Percentiles rank a stretch among this genome's conserved stretches.
Conservation (phyloP, 1,140 invertebrate genomes). For the Zaprionus taronus region DNA sequence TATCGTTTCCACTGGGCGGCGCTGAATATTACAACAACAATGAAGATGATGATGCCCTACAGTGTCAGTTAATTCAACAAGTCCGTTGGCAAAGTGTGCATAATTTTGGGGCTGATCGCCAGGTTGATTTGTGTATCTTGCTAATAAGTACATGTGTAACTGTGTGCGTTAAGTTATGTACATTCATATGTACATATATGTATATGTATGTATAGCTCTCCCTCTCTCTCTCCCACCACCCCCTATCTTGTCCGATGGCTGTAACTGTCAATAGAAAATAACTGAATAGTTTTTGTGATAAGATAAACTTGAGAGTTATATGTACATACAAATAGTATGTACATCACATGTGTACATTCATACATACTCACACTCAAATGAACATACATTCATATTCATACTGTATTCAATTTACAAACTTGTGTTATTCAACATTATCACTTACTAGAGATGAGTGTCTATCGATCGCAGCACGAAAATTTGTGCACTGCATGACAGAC, state of each 20-base stretch:
- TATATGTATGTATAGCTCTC: background rate
- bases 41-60: constrained; percentile 18
- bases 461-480: background rate
- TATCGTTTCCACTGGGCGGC: constrained; percentile 34
- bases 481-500: background rate
- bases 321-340: background rate
- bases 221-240: background rate
- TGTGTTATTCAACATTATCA: background rate
- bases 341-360: background rate
- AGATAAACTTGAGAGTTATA: background rate
- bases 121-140: background rate
- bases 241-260: background rate
- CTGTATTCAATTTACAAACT: background rate
- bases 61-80: constrained; percentile 33
- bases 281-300: background rate
- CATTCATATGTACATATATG: background rate
- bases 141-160: background rate
- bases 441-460: background rate
- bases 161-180: background rate
- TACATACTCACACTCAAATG: background rate
- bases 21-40: constrained; percentile 20
- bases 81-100: constrained; percentile 6
- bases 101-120: background rate
- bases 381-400: background rate
- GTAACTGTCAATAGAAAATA: background rate